phyloP scores from a whole-genome alignment of 2,113 vertebrate species.

The Xenopus tropicalis region UCB_Xtro_10.0 CM004443.2:158983501-158984000 shows the following conservation, averaged over 20 bases:
- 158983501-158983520: too few species aligned
- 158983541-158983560: background rate
- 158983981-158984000: constrained; percentile 9
- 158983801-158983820: constrained; percentile 12
- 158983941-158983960: constrained; percentile 29
- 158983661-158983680: too few species aligned
- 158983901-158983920: constrained; percentile 34
- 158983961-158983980: constrained; percentile 32
- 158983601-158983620: background rate
- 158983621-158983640: background rate
- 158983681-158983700: too few species aligned
- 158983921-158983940: constrained; percentile 35
- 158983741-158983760: background rate
- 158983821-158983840: constrained; percentile 11
- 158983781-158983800: background rate
- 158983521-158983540: too few species aligned
- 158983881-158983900: background rate
- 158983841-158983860: constrained; percentile 14
- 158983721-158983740: background rate
- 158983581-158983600: background rate
- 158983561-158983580: background rate
- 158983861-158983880: constrained; percentile 24
- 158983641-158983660: background rate
- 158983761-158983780: background rate
- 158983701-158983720: background rate